A percentile compares a stretch with the other conserved stretches of the same genome.
These are phyloP conservation scores for Pseudonaja textilis DNA, from an alignment of 2,113 vertebrate species.

Conservation along the genomic window DNA sequence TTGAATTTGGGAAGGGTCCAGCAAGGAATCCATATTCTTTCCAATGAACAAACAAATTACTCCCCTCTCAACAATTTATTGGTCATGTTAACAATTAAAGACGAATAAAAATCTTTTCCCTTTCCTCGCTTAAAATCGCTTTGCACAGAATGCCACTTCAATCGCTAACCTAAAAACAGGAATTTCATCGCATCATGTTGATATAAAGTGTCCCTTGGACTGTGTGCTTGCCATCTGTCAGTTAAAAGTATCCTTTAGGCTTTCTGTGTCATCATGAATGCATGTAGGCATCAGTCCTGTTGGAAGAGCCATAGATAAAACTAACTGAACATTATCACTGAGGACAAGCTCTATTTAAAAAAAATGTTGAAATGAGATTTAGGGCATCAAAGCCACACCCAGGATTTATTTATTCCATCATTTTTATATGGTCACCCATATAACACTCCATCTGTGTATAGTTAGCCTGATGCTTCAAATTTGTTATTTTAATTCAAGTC, in stretches of 20 bases:
- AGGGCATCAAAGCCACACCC: not conserved
- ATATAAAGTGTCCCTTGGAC: conserved; percentile 79
- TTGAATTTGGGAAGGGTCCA: not conserved
- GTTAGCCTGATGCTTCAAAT: not conserved
- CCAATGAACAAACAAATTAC: not conserved
- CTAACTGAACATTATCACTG: not conserved
- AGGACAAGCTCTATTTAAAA: not conserved
- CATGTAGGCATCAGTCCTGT: conserved; percentile 81
- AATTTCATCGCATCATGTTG: conserved; percentile 80
- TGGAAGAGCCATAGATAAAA: not conserved
- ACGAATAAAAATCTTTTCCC: conserved; percentile 23
- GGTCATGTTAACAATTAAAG: not conserved
- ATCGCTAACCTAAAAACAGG: conserved; percentile 75
- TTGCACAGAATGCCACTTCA: conserved; percentile 67
- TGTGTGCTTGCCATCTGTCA: conserved; percentile 87
- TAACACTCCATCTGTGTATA: not conserved
- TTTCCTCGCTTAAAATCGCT: conserved; percentile 32
- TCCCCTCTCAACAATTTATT: conserved; percentile 7
- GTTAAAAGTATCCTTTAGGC: conserved; percentile 80
- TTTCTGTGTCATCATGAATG: conserved; percentile 87
- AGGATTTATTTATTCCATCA: not conserved
- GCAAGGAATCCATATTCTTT: not conserved
- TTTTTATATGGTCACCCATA: not conserved
- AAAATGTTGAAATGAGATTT: not conserved
- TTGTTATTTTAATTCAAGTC: not conserved